phyloP scores from a whole-genome alignment of 2,797 vertebrate species.

The Neoniphon sammara region DNA sequence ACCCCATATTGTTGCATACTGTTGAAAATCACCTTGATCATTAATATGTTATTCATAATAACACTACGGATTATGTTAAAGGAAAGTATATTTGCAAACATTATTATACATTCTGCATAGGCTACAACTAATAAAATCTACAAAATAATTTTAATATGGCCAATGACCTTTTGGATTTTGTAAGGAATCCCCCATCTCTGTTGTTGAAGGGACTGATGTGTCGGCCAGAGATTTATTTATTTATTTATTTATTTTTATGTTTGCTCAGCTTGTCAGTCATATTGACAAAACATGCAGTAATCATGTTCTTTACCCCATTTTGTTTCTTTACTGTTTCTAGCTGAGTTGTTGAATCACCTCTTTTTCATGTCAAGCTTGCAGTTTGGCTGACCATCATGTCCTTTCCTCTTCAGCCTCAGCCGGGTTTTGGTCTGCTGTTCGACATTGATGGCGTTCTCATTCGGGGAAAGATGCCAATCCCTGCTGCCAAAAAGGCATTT shows the following conservation, averaged over 20 bases:
- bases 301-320: neutral
- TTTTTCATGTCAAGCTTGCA: neutral
- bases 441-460: constrained; percentile 94
- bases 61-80: neutral
- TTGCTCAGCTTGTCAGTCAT: neutral
- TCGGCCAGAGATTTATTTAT: neutral
- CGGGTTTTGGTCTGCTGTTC: constrained; percentile 89
- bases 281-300: neutral
- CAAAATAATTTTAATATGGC: neutral
- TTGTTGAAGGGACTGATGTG: neutral
- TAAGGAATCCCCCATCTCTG: neutral
- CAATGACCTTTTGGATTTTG: neutral
- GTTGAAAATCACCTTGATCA: neutral
- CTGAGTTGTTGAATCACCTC: neutral
- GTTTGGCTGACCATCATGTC: neutral
- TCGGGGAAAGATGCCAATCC: constrained; percentile 88
- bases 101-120: neutral
- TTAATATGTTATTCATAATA: neutral
- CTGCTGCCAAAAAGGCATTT: constrained; percentile 88
- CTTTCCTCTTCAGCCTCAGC: constrained; percentile 71
- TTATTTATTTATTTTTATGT: no score
- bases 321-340: neutral
- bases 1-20: neutral
- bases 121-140: neutral
- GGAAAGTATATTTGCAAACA: no score